Evolutionary conservation across 2,797 vertebrate species (phyloP).

Genomic region (Eulemur rubriventer): DNA sequence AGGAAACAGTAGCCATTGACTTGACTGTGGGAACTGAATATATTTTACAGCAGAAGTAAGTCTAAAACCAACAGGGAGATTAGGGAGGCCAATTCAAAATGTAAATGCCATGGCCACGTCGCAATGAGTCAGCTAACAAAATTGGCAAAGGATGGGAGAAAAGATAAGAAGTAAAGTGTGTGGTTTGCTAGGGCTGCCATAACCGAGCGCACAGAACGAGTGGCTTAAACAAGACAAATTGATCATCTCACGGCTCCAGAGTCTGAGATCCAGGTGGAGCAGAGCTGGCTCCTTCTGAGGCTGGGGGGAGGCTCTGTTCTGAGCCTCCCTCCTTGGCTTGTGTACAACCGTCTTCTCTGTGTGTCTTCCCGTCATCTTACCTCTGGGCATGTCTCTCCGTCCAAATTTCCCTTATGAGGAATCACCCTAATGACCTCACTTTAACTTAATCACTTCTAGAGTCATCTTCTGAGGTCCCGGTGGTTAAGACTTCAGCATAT

Average conservation of each 20-base stretch:
- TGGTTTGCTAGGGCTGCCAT: no score
- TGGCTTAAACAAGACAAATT: neutral
- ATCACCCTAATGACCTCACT: neutral
- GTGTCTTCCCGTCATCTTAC: neutral
- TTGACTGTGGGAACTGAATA: neutral
- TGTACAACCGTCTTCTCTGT: no score
- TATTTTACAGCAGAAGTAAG: neutral
- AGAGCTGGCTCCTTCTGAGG: neutral
- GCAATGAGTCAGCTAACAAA: neutral
- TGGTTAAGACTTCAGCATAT: neutral
- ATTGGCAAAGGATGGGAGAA: neutral
- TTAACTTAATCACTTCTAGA: neutral
- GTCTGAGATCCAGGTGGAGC: no score
- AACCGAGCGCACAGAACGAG: neutral
- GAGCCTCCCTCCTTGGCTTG: neutral
- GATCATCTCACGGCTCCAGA: neutral
- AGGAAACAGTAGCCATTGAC: neutral
- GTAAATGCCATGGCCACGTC: neutral
- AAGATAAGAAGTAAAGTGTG: neutral
- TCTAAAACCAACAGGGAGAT: neutral
- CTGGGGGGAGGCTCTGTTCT: no score
- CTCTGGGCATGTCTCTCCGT: neutral
- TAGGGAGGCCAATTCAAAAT: neutral
- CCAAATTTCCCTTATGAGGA: neutral
- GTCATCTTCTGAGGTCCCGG: neutral